phyloP scores from a whole-genome alignment of 2,113 vertebrate species.

The Myanophis thanlyinensis region DNA sequence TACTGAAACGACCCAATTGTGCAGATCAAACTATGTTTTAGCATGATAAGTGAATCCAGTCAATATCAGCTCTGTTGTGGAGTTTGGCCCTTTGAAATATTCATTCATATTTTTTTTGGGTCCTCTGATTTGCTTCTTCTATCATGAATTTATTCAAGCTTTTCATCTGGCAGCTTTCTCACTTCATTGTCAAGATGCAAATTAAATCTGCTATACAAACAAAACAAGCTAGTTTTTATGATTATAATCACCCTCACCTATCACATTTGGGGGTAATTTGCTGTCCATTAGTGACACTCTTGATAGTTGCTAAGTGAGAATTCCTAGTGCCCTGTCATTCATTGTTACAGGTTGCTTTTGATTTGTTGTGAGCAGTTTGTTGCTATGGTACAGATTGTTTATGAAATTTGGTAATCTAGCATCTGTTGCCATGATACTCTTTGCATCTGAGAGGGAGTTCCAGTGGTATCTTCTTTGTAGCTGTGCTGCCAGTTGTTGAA shows the following conservation, averaged over 20 bases:
- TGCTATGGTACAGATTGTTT: slow-evolving; percentile 5
- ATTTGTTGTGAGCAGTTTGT: background rate
- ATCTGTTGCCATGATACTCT: background rate
- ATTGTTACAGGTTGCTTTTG: background rate
- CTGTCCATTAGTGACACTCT: background rate
- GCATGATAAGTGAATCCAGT: background rate
- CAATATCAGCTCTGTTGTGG: background rate
- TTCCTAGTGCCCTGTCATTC: background rate
- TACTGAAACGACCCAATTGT: background rate
- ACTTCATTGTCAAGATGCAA: no score
- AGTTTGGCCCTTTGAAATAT: background rate
- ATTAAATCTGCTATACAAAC: background rate
- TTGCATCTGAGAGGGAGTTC: background rate
- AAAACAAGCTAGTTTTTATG: background rate
- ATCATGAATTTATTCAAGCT: background rate
- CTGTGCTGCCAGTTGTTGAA: background rate
- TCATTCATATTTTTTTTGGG: background rate
- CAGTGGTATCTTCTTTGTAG: background rate
- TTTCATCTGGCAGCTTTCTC: background rate
- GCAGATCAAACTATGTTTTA: background rate
- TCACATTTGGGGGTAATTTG: background rate
- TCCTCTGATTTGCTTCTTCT: background rate
- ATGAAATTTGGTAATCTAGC: background rate
- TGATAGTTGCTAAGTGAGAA: slow-evolving; percentile 15
- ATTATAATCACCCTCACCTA: background rate